Conservation (phyloP, 2,888 invertebrate genomes). For the Cyclophora albipunctata region DNA sequence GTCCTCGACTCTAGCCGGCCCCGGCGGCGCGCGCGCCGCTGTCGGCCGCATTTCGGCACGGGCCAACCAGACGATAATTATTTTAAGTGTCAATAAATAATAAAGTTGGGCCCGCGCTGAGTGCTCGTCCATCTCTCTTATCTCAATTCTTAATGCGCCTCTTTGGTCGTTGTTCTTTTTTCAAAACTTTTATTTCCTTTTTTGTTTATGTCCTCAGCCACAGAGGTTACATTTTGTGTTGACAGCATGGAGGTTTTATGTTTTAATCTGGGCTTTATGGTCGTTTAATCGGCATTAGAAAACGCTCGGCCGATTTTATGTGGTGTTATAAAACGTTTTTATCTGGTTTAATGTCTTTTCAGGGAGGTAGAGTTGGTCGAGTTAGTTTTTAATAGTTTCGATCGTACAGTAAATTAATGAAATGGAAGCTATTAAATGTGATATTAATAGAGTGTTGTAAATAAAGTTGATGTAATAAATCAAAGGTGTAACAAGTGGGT, state of each 20-base stretch:
- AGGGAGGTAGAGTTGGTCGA: constrained; percentile 30
- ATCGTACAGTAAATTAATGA: constrained; percentile 34
- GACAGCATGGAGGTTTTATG: constrained; percentile 70
- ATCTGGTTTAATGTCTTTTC: constrained; percentile 47
- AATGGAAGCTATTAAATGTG: constrained; percentile 27
- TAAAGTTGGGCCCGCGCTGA: constrained; percentile 67
- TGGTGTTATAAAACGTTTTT: constrained; percentile 30
- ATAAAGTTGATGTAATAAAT: constrained; percentile 47
- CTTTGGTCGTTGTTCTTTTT: constrained; percentile 65
- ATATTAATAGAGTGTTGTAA: constrained; percentile 40
- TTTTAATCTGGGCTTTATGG: constrained; percentile 69
- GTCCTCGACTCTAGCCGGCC: constrained; percentile 41
- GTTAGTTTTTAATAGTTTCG: constrained; percentile 32
- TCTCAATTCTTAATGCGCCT: constrained; percentile 75
- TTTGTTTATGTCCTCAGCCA: constrained; percentile 58
- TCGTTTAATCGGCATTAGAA: constrained; percentile 56
- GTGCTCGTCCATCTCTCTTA: constrained; percentile 74
- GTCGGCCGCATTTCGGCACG: constrained; percentile 51
- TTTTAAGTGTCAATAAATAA: constrained; percentile 76
- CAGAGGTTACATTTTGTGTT: constrained; percentile 68
- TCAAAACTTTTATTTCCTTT: constrained; percentile 44
- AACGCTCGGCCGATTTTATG: constrained; percentile 25
- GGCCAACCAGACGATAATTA: constrained; percentile 68
- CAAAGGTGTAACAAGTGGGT: constrained; percentile 50
- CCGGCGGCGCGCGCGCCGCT: constrained; percentile 12